A percentile compares a stretch with the other conserved stretches of the same genome.
These are phyloP conservation scores for Plebejus anna DNA, from an alignment of 2,888 invertebrate species.

Conservation along the genomic window DNA sequence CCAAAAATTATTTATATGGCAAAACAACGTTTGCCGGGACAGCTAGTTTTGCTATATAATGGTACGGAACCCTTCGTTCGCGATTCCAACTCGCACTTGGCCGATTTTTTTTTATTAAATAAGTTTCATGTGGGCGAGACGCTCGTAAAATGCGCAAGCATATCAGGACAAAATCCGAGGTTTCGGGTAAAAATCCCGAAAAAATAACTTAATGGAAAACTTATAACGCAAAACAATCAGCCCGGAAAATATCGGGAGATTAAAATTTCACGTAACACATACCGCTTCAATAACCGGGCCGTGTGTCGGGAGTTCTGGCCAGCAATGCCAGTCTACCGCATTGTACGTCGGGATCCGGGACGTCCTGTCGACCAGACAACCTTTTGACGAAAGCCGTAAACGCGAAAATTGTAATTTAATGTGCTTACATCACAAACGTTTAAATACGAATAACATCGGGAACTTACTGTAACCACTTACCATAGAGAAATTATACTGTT, in stretches of 20 bases:
- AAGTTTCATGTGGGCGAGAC: no score
- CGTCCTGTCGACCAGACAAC: constrained; percentile 48
- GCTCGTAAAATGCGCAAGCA: no score
- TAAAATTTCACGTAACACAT: constrained; percentile 24
- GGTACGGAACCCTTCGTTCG: no score
- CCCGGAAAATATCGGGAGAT: neutral
- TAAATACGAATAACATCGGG: neutral
- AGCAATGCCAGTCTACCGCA: constrained; percentile 54
- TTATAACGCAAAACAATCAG: neutral
- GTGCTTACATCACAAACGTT: neutral
- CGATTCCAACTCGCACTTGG: no score
- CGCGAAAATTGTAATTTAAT: constrained; percentile 10
- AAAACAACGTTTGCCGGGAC: no score
- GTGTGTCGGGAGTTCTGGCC: constrained; percentile 35
- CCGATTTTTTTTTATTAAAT: no score
- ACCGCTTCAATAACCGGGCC: constrained; percentile 31
- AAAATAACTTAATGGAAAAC: neutral
- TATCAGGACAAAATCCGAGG: no score
- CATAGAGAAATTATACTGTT: no score
- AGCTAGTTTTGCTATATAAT: no score
- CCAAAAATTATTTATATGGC: no score
- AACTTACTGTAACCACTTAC: no score
- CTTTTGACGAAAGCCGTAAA: constrained; percentile 35
- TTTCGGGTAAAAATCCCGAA: no score
- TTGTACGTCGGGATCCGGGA: constrained; percentile 63